Evolutionary conservation across 2,888 invertebrate species (phyloP).

Genomic region (Pammene aurita): DNA sequence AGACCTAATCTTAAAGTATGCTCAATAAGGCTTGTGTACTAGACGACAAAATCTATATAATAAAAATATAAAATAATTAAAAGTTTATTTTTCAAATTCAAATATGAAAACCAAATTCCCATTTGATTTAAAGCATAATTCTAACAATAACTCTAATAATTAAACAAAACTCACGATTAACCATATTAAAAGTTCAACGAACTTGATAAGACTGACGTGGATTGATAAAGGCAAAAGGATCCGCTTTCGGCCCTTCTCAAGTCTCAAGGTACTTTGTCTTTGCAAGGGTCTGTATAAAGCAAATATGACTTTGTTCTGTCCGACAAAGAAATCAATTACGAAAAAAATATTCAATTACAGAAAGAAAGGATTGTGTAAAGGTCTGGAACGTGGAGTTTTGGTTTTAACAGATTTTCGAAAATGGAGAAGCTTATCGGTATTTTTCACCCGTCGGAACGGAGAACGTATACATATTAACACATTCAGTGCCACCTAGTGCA

Average conservation of each 20-base stretch:
- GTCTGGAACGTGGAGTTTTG: not conserved
- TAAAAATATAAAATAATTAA: no score
- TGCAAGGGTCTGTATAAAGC: slow-evolving; percentile 30
- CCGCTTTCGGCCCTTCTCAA: slow-evolving; percentile 29
- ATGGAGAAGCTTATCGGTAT: not conserved
- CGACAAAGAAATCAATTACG: slow-evolving; percentile 21
- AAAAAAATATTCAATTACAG: slow-evolving; percentile 32
- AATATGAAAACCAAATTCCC: no score
- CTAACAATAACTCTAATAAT: no score
- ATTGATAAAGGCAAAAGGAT: slow-evolving; percentile 38
- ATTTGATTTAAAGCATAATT: no score
- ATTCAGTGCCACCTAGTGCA: no score
- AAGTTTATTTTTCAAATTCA: no score
- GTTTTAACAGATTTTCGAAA: not conserved
- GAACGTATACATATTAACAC: no score
- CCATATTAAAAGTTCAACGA: slow-evolving; percentile 21
- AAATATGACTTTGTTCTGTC: slow-evolving; percentile 36
- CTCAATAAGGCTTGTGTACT: no score
- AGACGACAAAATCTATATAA: no score
- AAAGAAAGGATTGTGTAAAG: slow-evolving; percentile 8
- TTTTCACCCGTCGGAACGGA: no score
- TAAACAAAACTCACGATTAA: slow-evolving; percentile 17
- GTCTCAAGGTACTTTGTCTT: slow-evolving; percentile 37
- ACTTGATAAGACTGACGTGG: slow-evolving; percentile 28
- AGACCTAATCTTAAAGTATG: no score